Percentiles rank a stretch among this genome's conserved stretches.
These are phyloP conservation scores for Amphimedon queenslandica DNA, from an alignment of 37 sponge, comb jelly and placozoan genomes.

Conservation along the genomic window DNA sequence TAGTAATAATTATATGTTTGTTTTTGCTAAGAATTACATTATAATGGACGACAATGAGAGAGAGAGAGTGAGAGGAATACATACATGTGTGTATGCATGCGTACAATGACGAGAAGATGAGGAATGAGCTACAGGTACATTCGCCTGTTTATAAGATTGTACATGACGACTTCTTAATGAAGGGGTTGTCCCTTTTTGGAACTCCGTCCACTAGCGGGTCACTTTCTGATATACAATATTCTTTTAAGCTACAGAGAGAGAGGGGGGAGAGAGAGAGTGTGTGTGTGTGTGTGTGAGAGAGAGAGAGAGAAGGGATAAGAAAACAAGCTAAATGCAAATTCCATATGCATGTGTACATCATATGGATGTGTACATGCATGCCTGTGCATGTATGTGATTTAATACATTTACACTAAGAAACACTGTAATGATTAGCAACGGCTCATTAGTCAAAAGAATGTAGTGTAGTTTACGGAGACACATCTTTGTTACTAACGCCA, in stretches of 20 bases:
- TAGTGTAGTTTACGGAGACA: no score
- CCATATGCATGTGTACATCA: neutral
- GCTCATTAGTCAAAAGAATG: no score
- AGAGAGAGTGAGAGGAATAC: neutral
- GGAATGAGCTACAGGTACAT: neutral
- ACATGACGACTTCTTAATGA: constrained; percentile 36
- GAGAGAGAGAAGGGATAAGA: no score
- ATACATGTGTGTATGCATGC: neutral
- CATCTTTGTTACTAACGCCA: no score
- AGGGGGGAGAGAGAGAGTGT: no score
- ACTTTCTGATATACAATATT: constrained; percentile 26
- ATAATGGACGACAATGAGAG: no score
- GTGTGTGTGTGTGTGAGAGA: no score
- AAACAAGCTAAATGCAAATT: neutral
- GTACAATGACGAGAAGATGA: neutral
- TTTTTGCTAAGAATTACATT: no score
- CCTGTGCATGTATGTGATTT: neutral
- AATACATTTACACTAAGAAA: no score
- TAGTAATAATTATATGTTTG: no score
- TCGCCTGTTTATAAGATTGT: constrained; percentile 40
- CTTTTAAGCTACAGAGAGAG: constrained; percentile 29
- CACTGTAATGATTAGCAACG: no score
- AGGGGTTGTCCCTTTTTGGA: constrained; percentile 75
- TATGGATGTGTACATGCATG: neutral
- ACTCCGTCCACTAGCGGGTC: constrained; percentile 68